Evolutionary conservation across 2,888 invertebrate species (phyloP).

Genomic region (Anthophora plumipes): DNA sequence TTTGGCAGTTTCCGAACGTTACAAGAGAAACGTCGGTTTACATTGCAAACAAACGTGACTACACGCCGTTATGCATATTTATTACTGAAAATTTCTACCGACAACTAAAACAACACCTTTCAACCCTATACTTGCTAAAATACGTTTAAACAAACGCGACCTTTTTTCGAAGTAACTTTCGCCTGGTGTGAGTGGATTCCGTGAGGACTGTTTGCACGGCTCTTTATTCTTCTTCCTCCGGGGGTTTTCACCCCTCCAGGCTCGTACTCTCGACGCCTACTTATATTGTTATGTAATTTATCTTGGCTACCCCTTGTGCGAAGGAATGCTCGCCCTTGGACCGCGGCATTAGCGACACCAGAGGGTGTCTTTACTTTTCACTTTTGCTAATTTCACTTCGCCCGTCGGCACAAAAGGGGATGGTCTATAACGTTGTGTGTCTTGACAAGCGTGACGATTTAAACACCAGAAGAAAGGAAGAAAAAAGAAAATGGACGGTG

Average conservation of each 20-base stretch:
- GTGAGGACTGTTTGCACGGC: constrained; percentile 62
- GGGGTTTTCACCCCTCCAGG: constrained; percentile 63
- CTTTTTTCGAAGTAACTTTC: constrained; percentile 59
- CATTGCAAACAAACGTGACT: no score
- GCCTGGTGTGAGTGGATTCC: constrained; percentile 61
- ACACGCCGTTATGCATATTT: background rate
- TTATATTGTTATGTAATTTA: constrained; percentile 82
- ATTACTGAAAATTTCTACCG: background rate
- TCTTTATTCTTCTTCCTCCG: constrained; percentile 61
- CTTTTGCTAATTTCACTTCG: constrained; percentile 80
- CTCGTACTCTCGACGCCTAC: constrained; percentile 72
- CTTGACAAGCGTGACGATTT: constrained; percentile 54
- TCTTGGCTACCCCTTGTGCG: constrained; percentile 75
- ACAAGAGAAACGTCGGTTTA: no score
- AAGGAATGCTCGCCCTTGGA: constrained; percentile 69
- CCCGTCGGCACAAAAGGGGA: constrained; percentile 27
- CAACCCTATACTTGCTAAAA: constrained; percentile 33
- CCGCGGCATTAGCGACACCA: constrained; percentile 73
- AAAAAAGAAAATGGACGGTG: constrained; percentile 12
- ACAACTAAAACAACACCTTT: background rate
- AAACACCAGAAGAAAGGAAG: constrained; percentile 30
- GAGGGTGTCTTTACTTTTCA: constrained; percentile 81
- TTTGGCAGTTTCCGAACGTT: no score
- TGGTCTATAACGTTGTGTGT: constrained; percentile 35
- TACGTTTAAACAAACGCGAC: constrained; percentile 61